Evolutionary conservation across 2,888 invertebrate species (phyloP).

Genomic region (Lacanobia wlatinum): DNA sequence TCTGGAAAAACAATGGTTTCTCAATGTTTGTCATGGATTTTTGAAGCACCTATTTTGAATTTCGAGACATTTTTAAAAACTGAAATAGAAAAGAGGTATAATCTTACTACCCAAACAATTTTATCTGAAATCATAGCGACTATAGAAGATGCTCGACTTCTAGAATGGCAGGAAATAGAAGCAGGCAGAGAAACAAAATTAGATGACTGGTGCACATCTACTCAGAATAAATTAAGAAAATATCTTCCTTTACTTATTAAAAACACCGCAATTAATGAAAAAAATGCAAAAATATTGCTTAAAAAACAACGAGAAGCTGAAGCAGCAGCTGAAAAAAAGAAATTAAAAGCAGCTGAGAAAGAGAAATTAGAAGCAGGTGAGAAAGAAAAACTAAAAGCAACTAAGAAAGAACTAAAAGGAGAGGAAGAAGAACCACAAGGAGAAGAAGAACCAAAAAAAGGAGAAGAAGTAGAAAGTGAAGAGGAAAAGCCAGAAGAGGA

Average conservation of each 20-base stretch:
- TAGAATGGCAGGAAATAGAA: slow-evolving; percentile 83
- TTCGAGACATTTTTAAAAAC: slow-evolving; percentile 73
- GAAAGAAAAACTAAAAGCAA: background rate
- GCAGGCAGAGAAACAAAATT: slow-evolving; percentile 77
- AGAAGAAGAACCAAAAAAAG: background rate
- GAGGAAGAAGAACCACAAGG: slow-evolving; percentile 12
- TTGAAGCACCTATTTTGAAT: slow-evolving; percentile 86
- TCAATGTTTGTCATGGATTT: slow-evolving; percentile 88
- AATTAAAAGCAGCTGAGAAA: background rate
- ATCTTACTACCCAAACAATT: slow-evolving; percentile 76
- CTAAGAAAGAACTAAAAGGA: background rate
- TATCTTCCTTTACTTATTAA: slow-evolving; percentile 74
- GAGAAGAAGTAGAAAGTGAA: background rate
- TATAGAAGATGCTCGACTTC: slow-evolving; percentile 81
- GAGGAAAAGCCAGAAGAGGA: background rate
- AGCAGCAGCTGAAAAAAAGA: background rate
- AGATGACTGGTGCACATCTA: slow-evolving; percentile 79
- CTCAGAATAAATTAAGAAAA: slow-evolving; percentile 63
- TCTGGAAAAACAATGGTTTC: slow-evolving; percentile 92
- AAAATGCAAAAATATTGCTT: slow-evolving; percentile 31
- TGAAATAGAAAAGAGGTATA: slow-evolving; percentile 77
- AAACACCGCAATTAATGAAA: slow-evolving; percentile 47
- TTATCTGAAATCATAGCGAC: slow-evolving; percentile 83
- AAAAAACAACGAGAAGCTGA: slow-evolving; percentile 14
- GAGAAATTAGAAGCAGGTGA: background rate